A percentile compares a stretch with the other conserved stretches of the same genome.
These are phyloP conservation scores for Nyctibius bracteatus DNA, from an alignment of 2,113 vertebrate species.

Conservation along the genomic window DNA sequence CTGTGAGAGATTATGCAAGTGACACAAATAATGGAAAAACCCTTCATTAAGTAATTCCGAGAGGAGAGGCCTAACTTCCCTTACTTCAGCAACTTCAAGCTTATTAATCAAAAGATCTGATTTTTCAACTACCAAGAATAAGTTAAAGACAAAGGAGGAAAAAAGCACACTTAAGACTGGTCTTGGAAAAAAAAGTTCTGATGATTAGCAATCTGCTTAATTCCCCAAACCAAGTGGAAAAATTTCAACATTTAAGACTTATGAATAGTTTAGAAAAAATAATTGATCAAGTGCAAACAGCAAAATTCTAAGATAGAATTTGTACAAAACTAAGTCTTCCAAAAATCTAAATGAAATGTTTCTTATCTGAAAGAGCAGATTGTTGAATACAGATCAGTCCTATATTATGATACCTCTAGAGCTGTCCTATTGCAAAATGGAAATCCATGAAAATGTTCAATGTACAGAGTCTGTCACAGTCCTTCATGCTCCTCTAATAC, in stretches of 20 bases:
- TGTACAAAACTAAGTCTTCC: neutral
- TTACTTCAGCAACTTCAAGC: neutral
- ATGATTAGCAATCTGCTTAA: neutral
- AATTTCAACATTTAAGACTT: neutral
- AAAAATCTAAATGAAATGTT: neutral
- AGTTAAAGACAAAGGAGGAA: neutral
- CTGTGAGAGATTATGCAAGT: neutral
- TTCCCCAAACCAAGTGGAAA: neutral
- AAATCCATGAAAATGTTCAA: neutral
- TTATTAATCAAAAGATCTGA: neutral
- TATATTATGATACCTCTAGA: neutral
- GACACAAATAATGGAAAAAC: conserved; percentile 4
- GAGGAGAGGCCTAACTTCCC: neutral
- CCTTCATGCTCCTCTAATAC: neutral
- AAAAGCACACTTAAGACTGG: neutral
- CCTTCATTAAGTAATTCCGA: neutral
- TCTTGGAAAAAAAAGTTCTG: neutral
- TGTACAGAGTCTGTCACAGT: neutral
- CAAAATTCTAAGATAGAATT: neutral
- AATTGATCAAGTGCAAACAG: neutral
- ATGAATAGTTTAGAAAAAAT: neutral
- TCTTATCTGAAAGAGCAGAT: neutral
- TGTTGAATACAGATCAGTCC: neutral
- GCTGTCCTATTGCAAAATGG: neutral
- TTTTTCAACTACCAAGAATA: neutral